Base-by-base conservation (phyloP, 2,113 vertebrate genomes). In the Ophthalmotilapia sp. region DNA sequence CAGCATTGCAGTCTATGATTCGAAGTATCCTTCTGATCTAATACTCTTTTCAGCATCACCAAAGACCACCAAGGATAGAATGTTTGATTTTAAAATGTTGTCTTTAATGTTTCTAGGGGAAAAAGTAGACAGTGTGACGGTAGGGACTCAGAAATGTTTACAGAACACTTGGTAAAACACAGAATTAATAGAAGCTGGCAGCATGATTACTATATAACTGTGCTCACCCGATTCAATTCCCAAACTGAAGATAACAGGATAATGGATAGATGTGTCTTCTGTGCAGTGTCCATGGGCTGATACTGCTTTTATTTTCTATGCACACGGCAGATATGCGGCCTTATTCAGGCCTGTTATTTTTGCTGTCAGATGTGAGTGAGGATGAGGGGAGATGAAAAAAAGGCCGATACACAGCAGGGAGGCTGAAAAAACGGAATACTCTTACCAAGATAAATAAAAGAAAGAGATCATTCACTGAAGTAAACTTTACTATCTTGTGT, bases 111-210 rank as follows among this genome's bases (percentile, higher is more conserved):
- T 88, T 84, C n/a, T 17, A 15, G 65, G 40, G 79, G 33, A 7
- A 40, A 10, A 33, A 81, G 75, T 55, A 84, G 13, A 49, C 3
- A 14, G 47, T 54, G 26, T 83, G 88, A 65, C 51, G 29, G 54
- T 2, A 10, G 70, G 53, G 82, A 87, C 19, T 45, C 77, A 19
- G 29, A 19, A 40, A 65, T 68, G 79, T 87, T 90, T 87, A 56
- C 62, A 90, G 70, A 77, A 40, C 11, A 51, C 51, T 88, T 47
- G 5, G 81, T 55, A 80, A 62, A 85, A 91, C 21, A 83, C 87
- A 85, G 62, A 92, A 91, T 92, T 31, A 93, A 91, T 86, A 65
- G 87, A 90, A 90, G 65, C 79, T 94, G 90, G 88, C 87, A 91
- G 82, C 55, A 75, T 84, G 86, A 93, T 91, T 90, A 89, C 81